Evolutionary conservation across 2,113 vertebrate genomes (phyloP).

Genomic region (Salvelinus namaycush): DNA sequence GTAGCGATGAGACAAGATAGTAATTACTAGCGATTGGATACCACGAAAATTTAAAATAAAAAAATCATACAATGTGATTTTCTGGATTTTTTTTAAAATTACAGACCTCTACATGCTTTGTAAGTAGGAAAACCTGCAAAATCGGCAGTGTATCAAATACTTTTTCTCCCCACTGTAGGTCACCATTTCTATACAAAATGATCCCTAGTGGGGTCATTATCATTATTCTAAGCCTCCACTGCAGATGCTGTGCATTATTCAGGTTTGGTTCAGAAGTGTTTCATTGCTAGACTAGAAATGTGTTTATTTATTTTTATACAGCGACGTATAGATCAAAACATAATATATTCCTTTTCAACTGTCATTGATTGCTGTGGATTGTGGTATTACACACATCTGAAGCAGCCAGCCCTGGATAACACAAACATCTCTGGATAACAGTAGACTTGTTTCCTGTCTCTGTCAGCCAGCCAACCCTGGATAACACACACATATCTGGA

Average conservation of each 20-base stretch:
- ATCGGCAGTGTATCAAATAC: no score
- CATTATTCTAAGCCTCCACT: neutral
- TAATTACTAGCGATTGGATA: no score
- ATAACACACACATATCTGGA: no score
- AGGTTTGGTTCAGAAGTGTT: neutral
- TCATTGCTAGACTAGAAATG: neutral
- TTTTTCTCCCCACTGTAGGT: neutral
- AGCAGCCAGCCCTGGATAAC: neutral
- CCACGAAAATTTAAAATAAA: no score
- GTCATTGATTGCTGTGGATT: neutral
- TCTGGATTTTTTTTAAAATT: no score
- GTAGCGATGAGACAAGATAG: no score
- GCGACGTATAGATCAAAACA: neutral
- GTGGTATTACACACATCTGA: slow-evolving; percentile 7
- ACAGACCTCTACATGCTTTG: no score
- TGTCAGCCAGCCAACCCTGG: no score
- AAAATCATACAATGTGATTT: no score
- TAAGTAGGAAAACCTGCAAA: no score
- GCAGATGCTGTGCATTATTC: neutral
- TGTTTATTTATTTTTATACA: neutral
- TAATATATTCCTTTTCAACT: neutral
- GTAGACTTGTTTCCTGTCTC: neutral
- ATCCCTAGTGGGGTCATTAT: neutral
- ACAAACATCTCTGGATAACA: neutral
- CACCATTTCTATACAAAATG: neutral